Evolutionary conservation across 2,888 invertebrate genomes (phyloP), one percentile per base, ranked within the genome.

Genomic region (Xestobium rufovillosum): DNA sequence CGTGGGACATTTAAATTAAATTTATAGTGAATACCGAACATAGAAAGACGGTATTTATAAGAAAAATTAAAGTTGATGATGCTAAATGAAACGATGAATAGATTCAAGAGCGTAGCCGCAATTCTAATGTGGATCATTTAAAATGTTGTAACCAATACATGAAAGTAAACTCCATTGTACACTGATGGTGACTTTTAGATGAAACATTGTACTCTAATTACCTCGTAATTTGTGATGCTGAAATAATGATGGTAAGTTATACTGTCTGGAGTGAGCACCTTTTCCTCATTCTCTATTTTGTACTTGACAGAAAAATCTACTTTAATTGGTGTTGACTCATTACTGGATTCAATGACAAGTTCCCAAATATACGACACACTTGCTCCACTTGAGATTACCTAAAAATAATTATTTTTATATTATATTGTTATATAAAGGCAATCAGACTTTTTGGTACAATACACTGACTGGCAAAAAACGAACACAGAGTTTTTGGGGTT

Each of bases 311-410:
- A 68, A 59, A 83, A 83, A 49, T 76, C 75, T 17, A 78, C 72
- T 61, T 78, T 78, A 3, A 78, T 56, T 52, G 69, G 55, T 51
- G 65, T 41, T 50, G 66, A 39, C 57, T 71, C 46, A 51, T 67
- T 44, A 41, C 53, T 55, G 43, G 59, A 61, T 31, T 63, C 56
- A 41, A 68, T 59, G 23, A 68, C 14, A 27, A 65, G 42, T 61
- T 91, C 87, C 83, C 90, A 92, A 70, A 91, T 75, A 59, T 83
- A 89, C 0, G 85, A 84, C 0, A 83, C 80, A 34, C 76, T 83
- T 42, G 83, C 75, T 1, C 83, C 80, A 51, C 79, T 80, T 39
- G 78, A 77, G 34, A 90, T 79, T 42, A 71, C 64, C 81, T 81
- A 59, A 11, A 61, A 58, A 41, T 26, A 29, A 31, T 31, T 23